Evolutionary conservation across 2,113 vertebrate species (phyloP).

Genomic region (Oryzias woworae): DNA sequence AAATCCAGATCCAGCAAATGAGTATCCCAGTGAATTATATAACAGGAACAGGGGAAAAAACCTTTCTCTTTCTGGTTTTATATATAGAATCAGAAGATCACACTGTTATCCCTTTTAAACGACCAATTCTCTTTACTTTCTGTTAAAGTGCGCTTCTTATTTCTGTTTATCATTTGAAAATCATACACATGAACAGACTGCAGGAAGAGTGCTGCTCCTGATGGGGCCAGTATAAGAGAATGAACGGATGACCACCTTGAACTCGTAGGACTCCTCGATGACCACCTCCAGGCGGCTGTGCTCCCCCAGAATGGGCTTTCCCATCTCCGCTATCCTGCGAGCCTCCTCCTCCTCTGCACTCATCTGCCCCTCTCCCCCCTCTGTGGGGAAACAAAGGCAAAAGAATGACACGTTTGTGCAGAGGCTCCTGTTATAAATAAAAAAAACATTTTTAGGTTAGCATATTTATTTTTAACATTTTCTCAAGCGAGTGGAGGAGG

Average conservation of each 20-base stretch:
- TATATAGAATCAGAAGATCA: background rate
- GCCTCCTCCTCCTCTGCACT: slow-evolving; percentile 89
- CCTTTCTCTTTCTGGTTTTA: background rate
- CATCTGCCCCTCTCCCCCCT: slow-evolving; percentile 80
- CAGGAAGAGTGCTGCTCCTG: background rate
- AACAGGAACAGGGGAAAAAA: background rate
- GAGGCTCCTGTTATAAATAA: background rate
- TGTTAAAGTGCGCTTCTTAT: no score
- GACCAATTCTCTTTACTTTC: no score
- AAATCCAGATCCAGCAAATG: background rate
- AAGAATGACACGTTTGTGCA: background rate
- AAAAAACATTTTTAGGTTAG: slow-evolving; percentile 1
- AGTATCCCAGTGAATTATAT: slow-evolving; percentile 8
- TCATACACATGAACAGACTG: background rate
- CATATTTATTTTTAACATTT: background rate
- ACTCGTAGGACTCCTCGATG: slow-evolving; percentile 95
- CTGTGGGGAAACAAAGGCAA: slow-evolving; percentile 52
- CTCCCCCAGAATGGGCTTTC: slow-evolving; percentile 90
- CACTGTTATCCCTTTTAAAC: no score
- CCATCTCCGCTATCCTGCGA: slow-evolving; percentile 91
- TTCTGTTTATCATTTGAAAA: no score
- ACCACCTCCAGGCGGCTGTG: slow-evolving; percentile 89
- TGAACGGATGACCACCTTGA: slow-evolving; percentile 79
- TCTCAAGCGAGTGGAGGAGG: no score
- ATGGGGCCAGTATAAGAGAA: background rate